phyloP scores from a whole-genome alignment of 2,888 invertebrate genomes.

The Eupithecia vulgata region DNA sequence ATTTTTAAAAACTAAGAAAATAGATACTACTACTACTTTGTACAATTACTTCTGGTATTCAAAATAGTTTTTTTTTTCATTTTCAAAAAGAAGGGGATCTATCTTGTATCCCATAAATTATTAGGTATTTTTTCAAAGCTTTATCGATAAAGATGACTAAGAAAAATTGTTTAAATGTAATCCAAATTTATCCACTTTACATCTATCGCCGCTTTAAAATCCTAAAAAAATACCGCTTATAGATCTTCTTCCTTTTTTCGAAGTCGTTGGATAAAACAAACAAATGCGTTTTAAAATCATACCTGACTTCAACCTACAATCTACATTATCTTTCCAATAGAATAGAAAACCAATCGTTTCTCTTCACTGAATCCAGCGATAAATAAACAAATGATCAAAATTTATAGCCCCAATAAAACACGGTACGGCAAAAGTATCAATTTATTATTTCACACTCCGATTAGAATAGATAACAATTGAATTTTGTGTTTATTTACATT shows the following conservation, averaged over 20 bases:
- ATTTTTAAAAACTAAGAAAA: too few species aligned
- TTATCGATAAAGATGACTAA: too few species aligned
- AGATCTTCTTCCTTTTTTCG: neutral
- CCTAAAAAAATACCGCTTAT: neutral
- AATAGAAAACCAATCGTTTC: slow-evolving; percentile 7
- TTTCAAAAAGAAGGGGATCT: too few species aligned
- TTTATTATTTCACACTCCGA: slow-evolving; percentile 76
- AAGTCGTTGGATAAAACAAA: neutral
- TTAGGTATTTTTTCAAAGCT: too few species aligned
- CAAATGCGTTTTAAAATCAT: neutral
- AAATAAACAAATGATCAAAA: slow-evolving; percentile 34
- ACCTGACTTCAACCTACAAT: neutral
- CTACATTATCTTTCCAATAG: slow-evolving; percentile 8
- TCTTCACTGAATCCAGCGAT: slow-evolving; percentile 21
- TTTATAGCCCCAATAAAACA: slow-evolving; percentile 50
- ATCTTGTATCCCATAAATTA: too few species aligned
- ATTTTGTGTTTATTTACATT: slow-evolving; percentile 59
- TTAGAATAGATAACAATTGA: slow-evolving; percentile 57
- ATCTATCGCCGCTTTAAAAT: too few species aligned
- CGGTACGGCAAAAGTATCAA: slow-evolving; percentile 76
- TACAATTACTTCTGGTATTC: too few species aligned
- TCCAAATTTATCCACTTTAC: too few species aligned
- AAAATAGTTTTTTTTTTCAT: too few species aligned
- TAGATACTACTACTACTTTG: too few species aligned
- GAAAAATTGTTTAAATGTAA: too few species aligned